Evolutionary conservation across 23 tunicate species (phyloP).

Genomic region (Ciona savignyi): DNA sequence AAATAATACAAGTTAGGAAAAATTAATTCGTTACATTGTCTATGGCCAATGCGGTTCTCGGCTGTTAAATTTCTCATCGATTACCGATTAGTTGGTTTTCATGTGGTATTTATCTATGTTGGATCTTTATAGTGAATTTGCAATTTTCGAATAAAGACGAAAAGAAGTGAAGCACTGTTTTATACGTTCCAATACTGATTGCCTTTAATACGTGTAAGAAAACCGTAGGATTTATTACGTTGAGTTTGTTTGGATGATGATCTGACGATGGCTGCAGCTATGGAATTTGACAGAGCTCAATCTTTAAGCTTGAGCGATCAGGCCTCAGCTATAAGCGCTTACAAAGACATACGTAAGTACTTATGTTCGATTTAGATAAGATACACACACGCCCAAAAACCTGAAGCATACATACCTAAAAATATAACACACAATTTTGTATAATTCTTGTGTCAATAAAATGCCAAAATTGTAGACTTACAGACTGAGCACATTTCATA

Average conservation of each 20-base stretch:
- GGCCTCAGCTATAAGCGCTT: conserved; percentile 57
- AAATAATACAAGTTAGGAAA: too few species aligned
- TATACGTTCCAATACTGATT: background rate
- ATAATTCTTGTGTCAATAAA: too few species aligned
- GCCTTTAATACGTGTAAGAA: background rate
- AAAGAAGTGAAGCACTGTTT: background rate
- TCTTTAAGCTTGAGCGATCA: conserved; percentile 62
- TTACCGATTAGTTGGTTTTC: background rate
- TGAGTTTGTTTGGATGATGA: conserved; percentile 11
- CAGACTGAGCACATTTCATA: too few species aligned
- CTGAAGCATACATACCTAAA: too few species aligned
- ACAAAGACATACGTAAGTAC: conserved; percentile 74
- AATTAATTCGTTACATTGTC: background rate
- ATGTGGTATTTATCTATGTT: background rate
- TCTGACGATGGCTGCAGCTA: conserved; percentile 71
- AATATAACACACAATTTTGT: too few species aligned
- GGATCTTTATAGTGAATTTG: background rate
- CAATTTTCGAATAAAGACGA: background rate
- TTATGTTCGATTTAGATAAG: background rate
- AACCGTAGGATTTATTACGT: background rate
- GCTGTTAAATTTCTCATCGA: background rate
- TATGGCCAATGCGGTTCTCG: too few species aligned
- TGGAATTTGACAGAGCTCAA: conserved; percentile 79
- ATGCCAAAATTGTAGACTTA: too few species aligned
- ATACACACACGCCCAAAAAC: background rate